Percentiles rank a stretch among this genome's conserved stretches.
Conservation (phyloP, 2,797 vertebrate genomes). For the Agapornis canus region DNA sequence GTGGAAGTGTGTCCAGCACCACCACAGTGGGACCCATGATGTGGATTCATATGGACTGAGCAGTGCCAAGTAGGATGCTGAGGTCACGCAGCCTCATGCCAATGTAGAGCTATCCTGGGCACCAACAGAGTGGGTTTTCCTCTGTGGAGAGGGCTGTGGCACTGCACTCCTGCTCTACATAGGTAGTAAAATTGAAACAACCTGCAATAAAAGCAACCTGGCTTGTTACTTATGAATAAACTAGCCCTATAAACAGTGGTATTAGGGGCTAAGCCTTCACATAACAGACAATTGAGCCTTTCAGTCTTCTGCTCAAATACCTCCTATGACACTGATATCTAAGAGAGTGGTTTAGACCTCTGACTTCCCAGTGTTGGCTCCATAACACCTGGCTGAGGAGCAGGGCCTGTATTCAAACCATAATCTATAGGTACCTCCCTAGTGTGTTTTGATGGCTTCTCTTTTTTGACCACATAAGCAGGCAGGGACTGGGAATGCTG, state of each 20-base stretch:
- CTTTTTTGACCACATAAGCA: neutral
- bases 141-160: neutral
- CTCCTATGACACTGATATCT: neutral
- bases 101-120: neutral
- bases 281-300: neutral
- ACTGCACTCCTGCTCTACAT: neutral
- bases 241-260: fast-evolving
- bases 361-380: neutral
- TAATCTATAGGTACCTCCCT: neutral
- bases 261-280: neutral
- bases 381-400: neutral
- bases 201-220: neutral
- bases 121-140: neutral
- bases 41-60: neutral
- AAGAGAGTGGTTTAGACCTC: neutral
- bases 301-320: neutral
- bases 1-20: neutral
- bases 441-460: neutral
- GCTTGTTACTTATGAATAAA: neutral
- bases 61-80: neutral
- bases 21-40: neutral
- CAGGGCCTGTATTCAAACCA: neutral
- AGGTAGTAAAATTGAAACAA: neutral
- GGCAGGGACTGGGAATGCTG: neutral
- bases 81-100: neutral